Base-by-base conservation (phyloP, 2,113 vertebrate species). In the Ondatra zibethicus region DNA sequence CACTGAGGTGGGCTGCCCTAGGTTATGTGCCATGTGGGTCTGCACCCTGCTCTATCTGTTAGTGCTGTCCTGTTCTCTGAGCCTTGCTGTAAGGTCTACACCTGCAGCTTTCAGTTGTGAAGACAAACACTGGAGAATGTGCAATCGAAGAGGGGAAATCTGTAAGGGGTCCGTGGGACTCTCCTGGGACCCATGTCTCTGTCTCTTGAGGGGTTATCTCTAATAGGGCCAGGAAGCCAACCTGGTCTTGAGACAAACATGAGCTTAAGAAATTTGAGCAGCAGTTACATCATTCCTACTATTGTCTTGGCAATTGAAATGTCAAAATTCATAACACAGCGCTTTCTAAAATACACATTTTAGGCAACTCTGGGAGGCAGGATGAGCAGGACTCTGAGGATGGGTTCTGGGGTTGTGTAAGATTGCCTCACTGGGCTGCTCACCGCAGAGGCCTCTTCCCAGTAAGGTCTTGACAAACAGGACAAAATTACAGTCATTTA, bases 281-380 rank as follows among this genome's bases (percentile, higher is more conserved):
- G 97, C n/a, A 58, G 21, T 29, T 93, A 47, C 95, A 95, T 96
- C 89, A 58, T 9, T 75, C 55, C 11, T 96, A 33, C 19, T 89
- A 31, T 58, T 68, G 33, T 27, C 82, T 88, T 92, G n/a, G 96
- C 66, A 93, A 96, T 2, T 11, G 33, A 4, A 88, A 52, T 98
- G 97, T 98, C 96, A 95, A 97, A 90, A 97, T 63, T 21, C 50
- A 23, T 73, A 84, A 93, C 88, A 84, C 16, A 23, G 58, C 2
- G 5, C 68, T 98, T 96, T 95, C 78, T 92, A 90, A 90, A 96
- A 50, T 10, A 50, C 0, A 77, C 3, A 80, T 70, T 95, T 96
- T 88, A 36, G 75, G 84, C 75, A 97, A 91, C 58, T 47, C 7
- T 2, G 75, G 61, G 55, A 84, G 36, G 19, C 17, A 25, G 25